These are phyloP conservation scores for Bothrops jararaca DNA, from an alignment of 2,113 vertebrate species.

Conservation along the genomic window DNA sequence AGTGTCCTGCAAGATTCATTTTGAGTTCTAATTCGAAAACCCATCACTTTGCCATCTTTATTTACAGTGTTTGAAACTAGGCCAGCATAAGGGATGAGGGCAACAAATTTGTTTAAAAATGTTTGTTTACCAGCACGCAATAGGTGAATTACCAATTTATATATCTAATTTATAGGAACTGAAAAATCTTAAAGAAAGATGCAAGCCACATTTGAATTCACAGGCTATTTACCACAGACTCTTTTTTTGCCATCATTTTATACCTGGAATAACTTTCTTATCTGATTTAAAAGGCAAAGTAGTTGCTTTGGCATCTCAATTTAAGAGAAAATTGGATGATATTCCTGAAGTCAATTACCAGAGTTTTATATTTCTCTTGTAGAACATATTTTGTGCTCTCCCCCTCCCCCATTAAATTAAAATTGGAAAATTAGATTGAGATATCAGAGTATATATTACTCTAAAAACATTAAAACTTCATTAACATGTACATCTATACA, in stretches of 20 bases:
- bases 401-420: constrained; percentile 24
- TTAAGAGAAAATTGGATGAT: constrained; percentile 50
- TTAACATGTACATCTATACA: constrained; percentile 31
- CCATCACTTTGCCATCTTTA: background rate
- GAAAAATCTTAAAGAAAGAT: constrained; percentile 10
- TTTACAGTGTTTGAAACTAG: constrained; percentile 38
- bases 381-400: constrained; percentile 40
- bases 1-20: constrained; percentile 41
- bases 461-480: constrained; percentile 49
- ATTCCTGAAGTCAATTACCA: constrained; percentile 52
- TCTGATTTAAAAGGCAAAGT: constrained; percentile 52
- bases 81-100: background rate
- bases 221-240: constrained; percentile 46
- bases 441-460: constrained; percentile 40
- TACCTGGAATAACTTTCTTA: constrained; percentile 51
- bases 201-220: constrained; percentile 51
- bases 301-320: constrained; percentile 60
- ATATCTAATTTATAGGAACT: constrained; percentile 51
- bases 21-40: constrained; percentile 29
- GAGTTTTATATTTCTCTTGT: constrained; percentile 42
- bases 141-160: constrained; percentile 52
- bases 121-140: constrained; percentile 39
- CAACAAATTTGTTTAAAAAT: constrained; percentile 32
- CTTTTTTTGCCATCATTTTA: constrained; percentile 14
- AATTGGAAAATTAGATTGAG: constrained; percentile 48